These are phyloP conservation scores for Corythornis leucogaster DNA, from an alignment of 2,797 vertebrate genomes.

Conservation along the genomic window DNA sequence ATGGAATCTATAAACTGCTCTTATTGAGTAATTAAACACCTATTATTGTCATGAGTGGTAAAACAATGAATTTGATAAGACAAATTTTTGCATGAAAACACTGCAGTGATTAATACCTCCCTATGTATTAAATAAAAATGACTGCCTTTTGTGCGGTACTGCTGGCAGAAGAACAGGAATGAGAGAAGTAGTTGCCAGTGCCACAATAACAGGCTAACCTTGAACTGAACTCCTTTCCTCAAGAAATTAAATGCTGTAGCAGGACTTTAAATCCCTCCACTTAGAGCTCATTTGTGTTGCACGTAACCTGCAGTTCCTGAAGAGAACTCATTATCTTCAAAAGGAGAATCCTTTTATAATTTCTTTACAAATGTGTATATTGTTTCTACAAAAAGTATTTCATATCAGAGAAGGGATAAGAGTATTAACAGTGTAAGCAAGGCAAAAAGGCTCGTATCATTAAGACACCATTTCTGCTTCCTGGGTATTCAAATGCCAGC, in stretches of 20 bases:
- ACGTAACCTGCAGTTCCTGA: constrained; percentile 85
- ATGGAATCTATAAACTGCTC: constrained; percentile 96
- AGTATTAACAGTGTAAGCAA: constrained; percentile 81
- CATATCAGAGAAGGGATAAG: constrained; percentile 79
- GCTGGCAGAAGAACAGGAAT: constrained; percentile 81
- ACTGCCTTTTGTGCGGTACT: constrained; percentile 86
- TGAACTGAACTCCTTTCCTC: constrained; percentile 88
- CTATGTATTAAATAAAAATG: constrained; percentile 85
- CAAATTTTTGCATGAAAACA: constrained; percentile 91
- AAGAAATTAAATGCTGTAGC: constrained; percentile 88
- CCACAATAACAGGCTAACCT: constrained; percentile 90
- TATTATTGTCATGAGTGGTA: constrained; percentile 96
- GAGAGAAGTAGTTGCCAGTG: constrained; percentile 81
- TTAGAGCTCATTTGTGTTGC: constrained; percentile 86
- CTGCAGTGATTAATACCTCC: constrained; percentile 91
- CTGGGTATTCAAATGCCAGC: constrained; percentile 71
- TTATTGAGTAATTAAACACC: constrained; percentile 99
- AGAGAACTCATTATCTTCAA: constrained; percentile 87
- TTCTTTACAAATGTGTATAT: constrained; percentile 86
- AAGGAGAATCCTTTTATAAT: constrained; percentile 85
- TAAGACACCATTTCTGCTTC: constrained; percentile 74
- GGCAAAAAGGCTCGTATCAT: constrained; percentile 72
- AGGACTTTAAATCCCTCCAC: constrained; percentile 88
- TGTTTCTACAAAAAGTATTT: constrained; percentile 82
- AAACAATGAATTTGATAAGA: constrained; percentile 96